Base-by-base conservation (phyloP, 2,888 invertebrate species). In the Nomada ruficornis region DNA sequence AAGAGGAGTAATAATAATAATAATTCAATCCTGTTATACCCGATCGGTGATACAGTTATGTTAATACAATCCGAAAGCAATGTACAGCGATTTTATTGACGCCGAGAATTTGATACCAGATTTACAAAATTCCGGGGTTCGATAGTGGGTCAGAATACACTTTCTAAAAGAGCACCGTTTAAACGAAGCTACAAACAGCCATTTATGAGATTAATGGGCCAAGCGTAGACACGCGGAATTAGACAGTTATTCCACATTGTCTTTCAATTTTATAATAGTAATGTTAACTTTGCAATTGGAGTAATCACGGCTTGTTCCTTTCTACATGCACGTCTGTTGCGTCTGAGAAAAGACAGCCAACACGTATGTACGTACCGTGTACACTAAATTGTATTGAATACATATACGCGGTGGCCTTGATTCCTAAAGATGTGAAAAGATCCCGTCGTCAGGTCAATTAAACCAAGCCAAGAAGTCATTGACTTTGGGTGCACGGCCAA, bases 391-490 rank as follows among this genome's bases (percentile, higher is more conserved):
- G n/a, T 15, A 50, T 72, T 72, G 60, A 74, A 59, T 80, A 75
- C 70, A 42, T 76, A 74, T 68, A 55, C 70, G 70, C 79, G 62
- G 55, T 90, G 91, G 82, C 90, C 90, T 91, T 90, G 90, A 90
- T 91, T 89, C 86, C 82, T 75, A 69, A 82, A 82, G 87, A 86
- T 81, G 86, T 87, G 88, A 90, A 87, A 89, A 89, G 83, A 88
- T 85, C 85, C 86, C 83, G 76, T 82, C 84, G 84, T 87, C 82
- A 75, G 87, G 88, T 90, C 91, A 91, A 91, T 91, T 91, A 90
- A 91, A 91, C 91, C 88, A 89, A 90, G 91, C 90, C 90, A 90
- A 83, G 81, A 87, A 91, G 91, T 91, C 91, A 91, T 83, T 89
- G 91, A 91, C 91, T 91, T 88, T 78, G 83, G 81, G 68, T 81